Base-by-base conservation (phyloP, 2,113 vertebrate genomes). In the Dasyprocta punctata region DNA sequence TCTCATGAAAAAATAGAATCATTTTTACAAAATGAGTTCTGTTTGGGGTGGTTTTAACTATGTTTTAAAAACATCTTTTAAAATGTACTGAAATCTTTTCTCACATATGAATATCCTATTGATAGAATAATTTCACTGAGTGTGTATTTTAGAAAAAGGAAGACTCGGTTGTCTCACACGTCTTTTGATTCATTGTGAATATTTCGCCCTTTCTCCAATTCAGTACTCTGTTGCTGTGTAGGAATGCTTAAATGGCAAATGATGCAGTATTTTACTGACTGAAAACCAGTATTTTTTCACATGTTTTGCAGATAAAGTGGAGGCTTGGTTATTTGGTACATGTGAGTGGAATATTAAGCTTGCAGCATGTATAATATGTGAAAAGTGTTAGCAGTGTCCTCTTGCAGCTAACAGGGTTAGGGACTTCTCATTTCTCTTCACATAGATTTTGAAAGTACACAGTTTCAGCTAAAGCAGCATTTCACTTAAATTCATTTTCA, bases 11-110 rank as follows among this genome's bases (percentile, higher is more conserved):
- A 97, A 63, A 58, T 33, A 41, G 71, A 83, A 58, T 81, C 26
- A 58, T 86, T 95, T 93, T 80, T 61, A 61, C 14, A 81, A 61
- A 5, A 41, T 77, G 44, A 87, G 2, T 73, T 95, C 44, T 69
- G 30, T 86, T 93, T 80, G 41, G 58, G 92, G 54, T 95, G 71
- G 44, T 81, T 91, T 58, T 88, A 89, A 69, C 49, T 88, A 1
- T 58, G 22, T 33, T 95, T 95, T 69, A 75, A 95, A 92, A 89
- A 4, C 30, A 78, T 78, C 80, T 65, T 80, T 86, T 16, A 11
- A 83, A 89, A 69, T 67, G 24, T 89, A 30, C 65, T 75, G 80
- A 65, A 8, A 38, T 88, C 38, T 93, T 96, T 95, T 58, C 24
- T 16, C n/a, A n/a, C 12, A 12, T 77, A 63, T 58, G 49, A 97